Evolutionary conservation across 2,888 invertebrate genomes (phyloP).

Genomic region (Yponomeuta evonymella): DNA sequence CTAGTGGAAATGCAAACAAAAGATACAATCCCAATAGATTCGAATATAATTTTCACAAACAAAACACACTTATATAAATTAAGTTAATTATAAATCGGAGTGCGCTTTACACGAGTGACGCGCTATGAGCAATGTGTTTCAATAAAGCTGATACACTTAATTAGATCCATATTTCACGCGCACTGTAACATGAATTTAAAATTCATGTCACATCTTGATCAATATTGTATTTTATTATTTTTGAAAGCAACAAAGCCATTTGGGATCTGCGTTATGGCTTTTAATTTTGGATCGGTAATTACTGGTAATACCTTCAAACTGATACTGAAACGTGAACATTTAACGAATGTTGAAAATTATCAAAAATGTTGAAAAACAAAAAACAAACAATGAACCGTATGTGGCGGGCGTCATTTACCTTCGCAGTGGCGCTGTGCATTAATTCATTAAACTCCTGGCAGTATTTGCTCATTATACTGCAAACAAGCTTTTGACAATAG

Average conservation of each 20-base stretch:
- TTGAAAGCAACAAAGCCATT: not conserved
- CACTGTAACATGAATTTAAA: not conserved
- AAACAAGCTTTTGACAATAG: conserved; percentile 11
- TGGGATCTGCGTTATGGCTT: not conserved
- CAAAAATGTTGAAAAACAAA: not conserved
- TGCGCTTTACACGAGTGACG: conserved; percentile 16
- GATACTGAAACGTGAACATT: no score
- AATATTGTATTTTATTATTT: not conserved
- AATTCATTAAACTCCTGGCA: not conserved
- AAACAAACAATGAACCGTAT: not conserved
- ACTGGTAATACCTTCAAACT: not conserved
- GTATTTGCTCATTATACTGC: conserved; percentile 11
- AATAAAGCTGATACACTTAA: conserved; percentile 18
- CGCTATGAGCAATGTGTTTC: conserved; percentile 16
- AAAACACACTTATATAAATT: conserved; percentile 17
- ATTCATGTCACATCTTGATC: not conserved
- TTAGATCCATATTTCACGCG: conserved; percentile 18
- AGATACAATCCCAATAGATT: not conserved
- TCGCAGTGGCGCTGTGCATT: not conserved
- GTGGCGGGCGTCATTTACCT: not conserved
- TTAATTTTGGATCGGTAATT: not conserved
- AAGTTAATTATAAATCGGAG: conserved; percentile 17
- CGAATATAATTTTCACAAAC: not conserved
- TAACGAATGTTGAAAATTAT: not conserved
- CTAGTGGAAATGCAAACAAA: not conserved